These are phyloP conservation scores for Punctoribates punctum DNA, from an alignment of 2,888 invertebrate species.

Conservation along the genomic window DNA sequence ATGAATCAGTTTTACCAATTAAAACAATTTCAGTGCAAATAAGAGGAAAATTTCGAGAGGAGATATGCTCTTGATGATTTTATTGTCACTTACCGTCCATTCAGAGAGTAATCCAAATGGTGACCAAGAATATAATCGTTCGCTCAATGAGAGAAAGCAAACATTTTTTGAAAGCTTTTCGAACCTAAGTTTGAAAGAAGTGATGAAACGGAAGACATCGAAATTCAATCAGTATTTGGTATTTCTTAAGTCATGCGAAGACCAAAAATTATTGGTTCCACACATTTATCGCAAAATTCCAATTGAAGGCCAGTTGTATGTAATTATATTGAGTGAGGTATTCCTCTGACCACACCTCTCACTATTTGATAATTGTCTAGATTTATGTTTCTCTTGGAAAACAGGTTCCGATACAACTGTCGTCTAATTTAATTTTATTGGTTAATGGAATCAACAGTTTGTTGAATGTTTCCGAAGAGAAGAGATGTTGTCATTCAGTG, in stretches of 20 bases:
- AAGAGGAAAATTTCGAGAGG: not conserved
- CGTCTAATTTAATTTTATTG: not conserved
- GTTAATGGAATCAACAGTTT: slow-evolving; percentile 5
- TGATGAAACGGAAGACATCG: not conserved
- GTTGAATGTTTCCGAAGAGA: not conserved
- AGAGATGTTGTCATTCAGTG: slow-evolving; percentile 21
- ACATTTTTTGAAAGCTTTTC: not conserved
- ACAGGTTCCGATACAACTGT: slow-evolving; percentile 19
- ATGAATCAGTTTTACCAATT: not conserved
- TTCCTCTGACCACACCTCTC: not conserved
- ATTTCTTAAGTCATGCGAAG: slow-evolving; percentile 35
- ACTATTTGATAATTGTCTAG: not conserved
- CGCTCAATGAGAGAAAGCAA: not conserved
- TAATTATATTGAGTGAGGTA: slow-evolving; percentile 37
- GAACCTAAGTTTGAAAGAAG: not conserved
- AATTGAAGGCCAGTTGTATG: slow-evolving; percentile 18
- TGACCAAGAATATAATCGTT: not conserved
- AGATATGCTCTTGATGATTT: slow-evolving; percentile 34
- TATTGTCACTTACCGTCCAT: not conserved
- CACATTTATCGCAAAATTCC: slow-evolving; percentile 34
- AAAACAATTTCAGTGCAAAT: not conserved
- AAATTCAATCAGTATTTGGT: slow-evolving; percentile 37
- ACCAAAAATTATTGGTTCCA: slow-evolving; percentile 31
- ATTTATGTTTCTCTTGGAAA: not conserved
- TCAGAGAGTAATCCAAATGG: not conserved